Base-by-base conservation (phyloP, 2,797 vertebrate genomes). In the Benthosema pterotum region DNA sequence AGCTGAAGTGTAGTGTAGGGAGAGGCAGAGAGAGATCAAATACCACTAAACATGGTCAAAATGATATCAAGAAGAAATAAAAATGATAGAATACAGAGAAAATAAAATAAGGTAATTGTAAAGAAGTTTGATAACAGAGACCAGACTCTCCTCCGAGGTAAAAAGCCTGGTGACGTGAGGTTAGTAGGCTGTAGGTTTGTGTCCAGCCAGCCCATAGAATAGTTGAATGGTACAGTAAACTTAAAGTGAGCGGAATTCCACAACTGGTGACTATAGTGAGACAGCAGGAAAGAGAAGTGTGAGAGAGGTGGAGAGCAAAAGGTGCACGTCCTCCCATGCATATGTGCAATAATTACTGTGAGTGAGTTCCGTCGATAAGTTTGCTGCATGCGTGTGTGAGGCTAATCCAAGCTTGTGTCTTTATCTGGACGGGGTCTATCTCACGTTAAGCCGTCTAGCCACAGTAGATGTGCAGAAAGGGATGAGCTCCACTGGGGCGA, bases 331-430 rank as follows among this genome's bases (percentile, higher is more conserved):
- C 47, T 42, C 25, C 61, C 57, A 80, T 76, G 63, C 48, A 28
- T 19, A 56, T 63, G 42, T 60, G 38, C 42, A 16, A 25, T 80
- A 78, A 87, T 79, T 80, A 66, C 56, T 49, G 49, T 14, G 3
- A 25, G 12, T 19, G 19, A 80, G 73, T n/a, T n/a, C n/a, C 3
- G 22, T 78, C 71, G 43, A 74, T 79, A 63, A 50, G 66, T 81
- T 71, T 47, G 67, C 56, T 57, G 57, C 32, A 19, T 61, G 60
- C 62, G 42, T 25, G n/a, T n/a, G n/a, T 14, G 11, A 56, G 58
- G 22, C 57, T 25, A 56, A 63, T 80, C 28, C 4, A n/a, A 50
- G 52, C 53, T 19, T 0, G 28, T 32, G 51, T 63, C 61, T 79
- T 65, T 57, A 61, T 75, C 59, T 68, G 7, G 7, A 6, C 38